Evolutionary conservation across 1,140 invertebrate species (phyloP).

Genomic region (Carposina sasakii): DNA sequence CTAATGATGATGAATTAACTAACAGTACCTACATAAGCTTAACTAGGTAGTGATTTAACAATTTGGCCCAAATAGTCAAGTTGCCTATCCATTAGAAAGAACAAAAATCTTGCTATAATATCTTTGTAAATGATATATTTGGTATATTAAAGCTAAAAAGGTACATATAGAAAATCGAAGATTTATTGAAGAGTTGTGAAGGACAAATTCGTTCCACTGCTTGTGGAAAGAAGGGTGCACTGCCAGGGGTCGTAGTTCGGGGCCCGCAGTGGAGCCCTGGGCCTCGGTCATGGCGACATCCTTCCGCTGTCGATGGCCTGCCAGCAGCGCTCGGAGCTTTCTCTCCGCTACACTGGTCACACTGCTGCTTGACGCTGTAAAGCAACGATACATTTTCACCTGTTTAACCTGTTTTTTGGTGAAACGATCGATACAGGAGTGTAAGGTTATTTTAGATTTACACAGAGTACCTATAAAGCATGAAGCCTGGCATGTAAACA

Average conservation of each 20-base stretch:
- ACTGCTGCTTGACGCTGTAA: too few species aligned
- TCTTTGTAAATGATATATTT: slow-evolving; percentile 45
- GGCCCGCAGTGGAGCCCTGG: background rate
- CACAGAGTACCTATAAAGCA: too few species aligned
- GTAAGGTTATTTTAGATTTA: too few species aligned
- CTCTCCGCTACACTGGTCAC: slow-evolving; percentile 34
- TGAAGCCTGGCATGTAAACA: too few species aligned
- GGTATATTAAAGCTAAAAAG: slow-evolving; percentile 51
- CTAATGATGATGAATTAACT: too few species aligned
- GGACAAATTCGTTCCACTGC: slow-evolving; percentile 29
- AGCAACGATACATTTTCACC: too few species aligned
- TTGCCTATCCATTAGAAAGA: too few species aligned
- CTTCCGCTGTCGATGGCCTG: slow-evolving; percentile 34
- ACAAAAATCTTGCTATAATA: slow-evolving; percentile 34
- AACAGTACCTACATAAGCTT: too few species aligned
- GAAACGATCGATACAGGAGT: too few species aligned
- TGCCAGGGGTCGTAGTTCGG: background rate
- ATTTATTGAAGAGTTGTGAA: slow-evolving; percentile 15
- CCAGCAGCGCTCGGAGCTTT: slow-evolving; percentile 35
- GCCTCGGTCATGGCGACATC: slow-evolving; percentile 14
- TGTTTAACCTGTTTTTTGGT: too few species aligned
- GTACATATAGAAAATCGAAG: slow-evolving; percentile 18
- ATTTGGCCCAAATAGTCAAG: too few species aligned
- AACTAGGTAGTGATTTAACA: too few species aligned
- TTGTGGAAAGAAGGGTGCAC: slow-evolving; percentile 21